A percentile compares a stretch with the other conserved stretches of the same genome.
These are phyloP conservation scores for Papilio protenor DNA, from an alignment of 2,888 invertebrate genomes.

Conservation along the genomic window DNA sequence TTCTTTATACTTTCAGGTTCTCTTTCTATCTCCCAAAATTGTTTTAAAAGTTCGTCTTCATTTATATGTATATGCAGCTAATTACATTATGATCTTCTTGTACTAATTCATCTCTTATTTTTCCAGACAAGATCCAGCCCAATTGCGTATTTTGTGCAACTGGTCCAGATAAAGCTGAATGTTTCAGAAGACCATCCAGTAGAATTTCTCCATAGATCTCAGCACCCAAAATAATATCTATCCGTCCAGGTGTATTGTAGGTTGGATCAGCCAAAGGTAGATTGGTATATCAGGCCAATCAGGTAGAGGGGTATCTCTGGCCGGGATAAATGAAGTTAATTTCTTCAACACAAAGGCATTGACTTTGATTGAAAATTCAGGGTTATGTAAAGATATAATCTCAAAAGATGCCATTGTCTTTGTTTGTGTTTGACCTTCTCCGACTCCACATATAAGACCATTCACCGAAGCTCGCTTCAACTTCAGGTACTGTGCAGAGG, in stretches of 20 bases:
- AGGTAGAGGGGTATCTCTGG: no score
- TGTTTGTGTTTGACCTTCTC: background rate
- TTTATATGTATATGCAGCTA: conserved; percentile 30
- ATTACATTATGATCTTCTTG: background rate
- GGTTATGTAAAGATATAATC: background rate
- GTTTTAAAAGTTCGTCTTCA: conserved; percentile 44
- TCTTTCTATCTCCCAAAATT: conserved; percentile 50
- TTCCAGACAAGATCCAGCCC: conserved; percentile 36
- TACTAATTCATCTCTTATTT: conserved; percentile 16
- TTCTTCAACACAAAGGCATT: background rate
- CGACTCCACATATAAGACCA: background rate
- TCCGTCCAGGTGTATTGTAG: conserved; percentile 47
- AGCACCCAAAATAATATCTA: conserved; percentile 43
- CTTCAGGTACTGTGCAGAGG: background rate
- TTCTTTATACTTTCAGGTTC: conserved; percentile 40
- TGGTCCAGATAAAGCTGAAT: conserved; percentile 19
- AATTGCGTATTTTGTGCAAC: conserved; percentile 21
- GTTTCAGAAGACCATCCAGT: conserved; percentile 46
- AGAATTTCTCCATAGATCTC: conserved; percentile 48
- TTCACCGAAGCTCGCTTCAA: background rate
- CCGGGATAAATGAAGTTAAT: background rate
- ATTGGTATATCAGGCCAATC: no score
- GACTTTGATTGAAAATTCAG: background rate
- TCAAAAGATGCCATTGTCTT: background rate
- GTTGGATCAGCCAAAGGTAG: conserved; percentile 40